Percentiles rank a stretch among this genome's conserved stretches.
phyloP scores from a whole-genome alignment of 2,888 invertebrate genomes.

The Mesoligia furuncula region DNA sequence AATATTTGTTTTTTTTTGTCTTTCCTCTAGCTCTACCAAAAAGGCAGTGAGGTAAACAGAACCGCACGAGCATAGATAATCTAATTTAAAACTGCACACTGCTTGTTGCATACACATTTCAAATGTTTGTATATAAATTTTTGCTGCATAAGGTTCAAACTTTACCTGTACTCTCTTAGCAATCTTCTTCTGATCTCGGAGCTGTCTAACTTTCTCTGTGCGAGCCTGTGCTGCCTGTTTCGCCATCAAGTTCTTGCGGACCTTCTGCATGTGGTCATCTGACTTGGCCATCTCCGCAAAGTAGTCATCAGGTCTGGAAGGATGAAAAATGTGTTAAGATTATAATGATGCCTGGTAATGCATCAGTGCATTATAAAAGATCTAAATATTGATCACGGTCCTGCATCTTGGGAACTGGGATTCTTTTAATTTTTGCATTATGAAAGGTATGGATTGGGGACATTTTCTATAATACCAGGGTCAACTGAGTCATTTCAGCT shows the following conservation, averaged over 20 bases:
- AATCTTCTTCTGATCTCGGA: slow-evolving; percentile 97
- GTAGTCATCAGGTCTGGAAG: slow-evolving; percentile 96
- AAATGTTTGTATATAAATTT: not conserved
- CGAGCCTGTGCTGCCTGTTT: slow-evolving; percentile 96
- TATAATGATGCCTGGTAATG: not conserved
- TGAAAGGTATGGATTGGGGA: too few relatives aligned
- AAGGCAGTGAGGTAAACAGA: not conserved
- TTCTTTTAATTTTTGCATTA: not conserved
- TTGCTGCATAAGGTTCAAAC: not conserved
- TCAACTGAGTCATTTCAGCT: not conserved
- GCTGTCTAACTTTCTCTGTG: slow-evolving; percentile 96
- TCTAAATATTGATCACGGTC: not conserved
- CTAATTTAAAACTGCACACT: not conserved
- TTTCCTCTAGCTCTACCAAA: not conserved
- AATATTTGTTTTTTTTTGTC: not conserved
- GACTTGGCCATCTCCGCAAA: slow-evolving; percentile 99
- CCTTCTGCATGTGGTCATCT: slow-evolving; percentile 99
- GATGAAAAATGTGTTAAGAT: not conserved
- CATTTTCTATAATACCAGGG: not conserved
- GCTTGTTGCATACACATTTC: not conserved
- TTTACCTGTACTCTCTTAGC: slow-evolving; percentile 95
- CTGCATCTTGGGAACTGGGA: not conserved
- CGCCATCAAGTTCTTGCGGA: slow-evolving; percentile 94
- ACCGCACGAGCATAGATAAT: not conserved
- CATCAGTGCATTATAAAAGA: not conserved